Evolutionary conservation across 2,113 vertebrate species (phyloP).

Genomic region (Patagioenas fasciata): DNA sequence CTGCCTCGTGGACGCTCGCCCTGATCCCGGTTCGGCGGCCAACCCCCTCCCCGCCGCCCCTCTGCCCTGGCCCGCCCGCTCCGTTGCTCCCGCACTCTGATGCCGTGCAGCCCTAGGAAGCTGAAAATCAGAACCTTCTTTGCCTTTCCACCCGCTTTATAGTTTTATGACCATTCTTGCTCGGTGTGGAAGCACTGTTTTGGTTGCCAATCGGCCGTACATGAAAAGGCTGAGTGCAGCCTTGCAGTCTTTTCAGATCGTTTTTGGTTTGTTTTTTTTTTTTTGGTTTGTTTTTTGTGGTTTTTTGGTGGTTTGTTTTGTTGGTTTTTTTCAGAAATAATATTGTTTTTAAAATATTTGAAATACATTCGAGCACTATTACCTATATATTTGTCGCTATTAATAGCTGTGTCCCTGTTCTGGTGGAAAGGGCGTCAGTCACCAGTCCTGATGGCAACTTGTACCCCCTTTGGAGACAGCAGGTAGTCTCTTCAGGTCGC

Average conservation of each 20-base stretch:
- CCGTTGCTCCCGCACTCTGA: neutral
- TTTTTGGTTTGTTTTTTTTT: rapidly evolving
- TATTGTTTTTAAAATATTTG: neutral
- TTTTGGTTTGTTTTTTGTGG: rapidly evolving
- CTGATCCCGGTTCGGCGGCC: neutral
- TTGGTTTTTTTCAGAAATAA: rapidly evolving
- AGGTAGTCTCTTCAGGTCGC: neutral
- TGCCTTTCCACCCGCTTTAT: neutral
- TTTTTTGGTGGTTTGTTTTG: rapidly evolving
- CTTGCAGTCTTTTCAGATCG: neutral
- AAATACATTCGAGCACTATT: neutral
- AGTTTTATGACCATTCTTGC: neutral
- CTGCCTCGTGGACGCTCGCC: neutral
- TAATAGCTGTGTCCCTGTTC: neutral
- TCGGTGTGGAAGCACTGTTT: neutral
- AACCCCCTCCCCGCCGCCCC: neutral
- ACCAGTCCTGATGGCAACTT: neutral
- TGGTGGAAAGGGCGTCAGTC: neutral
- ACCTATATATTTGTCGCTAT: neutral
- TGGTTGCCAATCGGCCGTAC: neutral
- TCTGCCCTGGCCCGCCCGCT: no score
- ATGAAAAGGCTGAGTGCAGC: neutral
- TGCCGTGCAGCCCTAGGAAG: neutral
- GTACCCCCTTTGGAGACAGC: neutral
- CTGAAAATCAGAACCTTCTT: neutral